phyloP scores from a whole-genome alignment of 2,113 vertebrate species.

The Nansenia antarctica region DNA sequence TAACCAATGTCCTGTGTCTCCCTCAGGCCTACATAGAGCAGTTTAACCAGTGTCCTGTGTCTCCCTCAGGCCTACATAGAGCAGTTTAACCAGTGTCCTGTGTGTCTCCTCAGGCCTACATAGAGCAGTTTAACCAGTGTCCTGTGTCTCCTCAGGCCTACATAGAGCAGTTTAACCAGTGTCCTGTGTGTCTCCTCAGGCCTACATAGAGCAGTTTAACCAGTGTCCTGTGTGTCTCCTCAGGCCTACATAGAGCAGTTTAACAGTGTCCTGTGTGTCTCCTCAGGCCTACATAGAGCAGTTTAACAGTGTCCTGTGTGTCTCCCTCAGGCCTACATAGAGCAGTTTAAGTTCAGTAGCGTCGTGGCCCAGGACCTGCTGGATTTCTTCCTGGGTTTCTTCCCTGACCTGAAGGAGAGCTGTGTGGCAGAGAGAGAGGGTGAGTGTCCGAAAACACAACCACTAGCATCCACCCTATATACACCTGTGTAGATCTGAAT shows the following conservation, averaged over 20 bases:
- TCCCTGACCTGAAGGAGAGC: conserved; percentile 88
- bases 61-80: not conserved
- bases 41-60: too few species aligned
- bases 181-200: too few species aligned
- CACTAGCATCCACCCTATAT: not conserved
- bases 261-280: too few species aligned
- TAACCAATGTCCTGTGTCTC: too few species aligned
- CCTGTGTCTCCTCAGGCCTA: conserved; percentile 90
- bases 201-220: too few species aligned
- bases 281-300: not conserved
- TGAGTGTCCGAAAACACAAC: conserved; percentile 54
- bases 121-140: conserved; percentile 88
- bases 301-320: not conserved
- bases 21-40: too few species aligned
- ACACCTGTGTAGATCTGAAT: conserved; percentile 14
- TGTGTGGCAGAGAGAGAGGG: conserved; percentile 85
- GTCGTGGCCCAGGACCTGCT: conserved; percentile 93
- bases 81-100: not conserved
- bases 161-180: conserved; percentile 91
- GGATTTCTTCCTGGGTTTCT: conserved; percentile 89
- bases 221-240: too few species aligned
- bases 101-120: conserved; percentile 85
- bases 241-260: too few species aligned
- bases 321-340: conserved; percentile 85
- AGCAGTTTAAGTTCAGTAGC: conserved; percentile 90